Conservation (phyloP, 2,888 invertebrate species). For the Ashinkailepas kermadecensis region DNA sequence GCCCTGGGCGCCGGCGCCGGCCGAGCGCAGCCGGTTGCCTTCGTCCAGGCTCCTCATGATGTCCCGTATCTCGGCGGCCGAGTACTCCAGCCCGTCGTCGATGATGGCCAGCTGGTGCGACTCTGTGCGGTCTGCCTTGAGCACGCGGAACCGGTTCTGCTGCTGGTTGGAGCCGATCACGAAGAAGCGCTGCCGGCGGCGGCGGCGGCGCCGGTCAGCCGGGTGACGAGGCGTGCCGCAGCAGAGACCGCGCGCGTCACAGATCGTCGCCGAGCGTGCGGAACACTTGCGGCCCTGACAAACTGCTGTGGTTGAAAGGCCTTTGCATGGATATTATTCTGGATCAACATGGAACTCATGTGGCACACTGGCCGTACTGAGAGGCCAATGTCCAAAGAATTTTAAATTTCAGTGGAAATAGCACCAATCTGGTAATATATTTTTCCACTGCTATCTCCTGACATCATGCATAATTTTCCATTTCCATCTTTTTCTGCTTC, state of each 20-base stretch:
- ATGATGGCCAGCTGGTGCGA: conserved; percentile 67
- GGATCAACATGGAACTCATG: background rate
- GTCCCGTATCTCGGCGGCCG: conserved; percentile 74
- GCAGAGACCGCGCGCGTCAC: too few relatives aligned
- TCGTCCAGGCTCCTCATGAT: conserved; percentile 68
- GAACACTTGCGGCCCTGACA: background rate
- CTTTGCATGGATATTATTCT: background rate
- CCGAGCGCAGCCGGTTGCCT: conserved; percentile 55
- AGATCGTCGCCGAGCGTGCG: too few relatives aligned
- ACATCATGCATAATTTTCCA: too few relatives aligned
- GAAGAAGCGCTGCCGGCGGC: conserved; percentile 52
- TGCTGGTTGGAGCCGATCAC: conserved; percentile 93
- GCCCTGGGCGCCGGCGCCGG: conserved; percentile 45
- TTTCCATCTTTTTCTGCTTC: too few relatives aligned
- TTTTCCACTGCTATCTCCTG: too few relatives aligned
- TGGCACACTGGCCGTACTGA: background rate
- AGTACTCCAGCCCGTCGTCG: conserved; percentile 87
- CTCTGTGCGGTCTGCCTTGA: conserved; percentile 89
- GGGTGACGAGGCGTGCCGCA: background rate
- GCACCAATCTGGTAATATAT: too few relatives aligned
- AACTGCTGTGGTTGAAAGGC: background rate
- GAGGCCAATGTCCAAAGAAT: too few relatives aligned
- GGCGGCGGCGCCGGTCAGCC: background rate
- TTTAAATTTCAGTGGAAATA: too few relatives aligned
- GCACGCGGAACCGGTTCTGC: conserved; percentile 77